These are phyloP conservation scores for Ceratosolen fusciceps DNA, from an alignment of 1,140 invertebrate genomes.

Conservation along the genomic window DNA sequence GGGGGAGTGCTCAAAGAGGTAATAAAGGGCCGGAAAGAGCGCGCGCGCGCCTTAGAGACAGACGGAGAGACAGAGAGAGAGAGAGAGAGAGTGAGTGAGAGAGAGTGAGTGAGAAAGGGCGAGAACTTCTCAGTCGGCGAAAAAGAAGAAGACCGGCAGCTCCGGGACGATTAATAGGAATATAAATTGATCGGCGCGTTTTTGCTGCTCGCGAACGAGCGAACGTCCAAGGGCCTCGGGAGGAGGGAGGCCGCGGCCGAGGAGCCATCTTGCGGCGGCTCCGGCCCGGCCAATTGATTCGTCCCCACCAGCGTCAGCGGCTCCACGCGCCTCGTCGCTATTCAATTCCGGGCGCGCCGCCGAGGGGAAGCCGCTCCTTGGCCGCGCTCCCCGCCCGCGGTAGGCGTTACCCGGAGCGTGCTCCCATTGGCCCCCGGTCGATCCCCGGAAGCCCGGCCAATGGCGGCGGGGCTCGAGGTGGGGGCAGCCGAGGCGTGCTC, in stretches of 20 bases:
- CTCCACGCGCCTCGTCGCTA: slow-evolving; percentile 45
- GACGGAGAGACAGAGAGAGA: neutral
- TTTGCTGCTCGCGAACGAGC: slow-evolving; percentile 17
- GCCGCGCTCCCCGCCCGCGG: neutral
- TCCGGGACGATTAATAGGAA: slow-evolving; percentile 36
- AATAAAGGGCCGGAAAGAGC: no score
- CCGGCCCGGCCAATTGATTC: slow-evolving; percentile 70
- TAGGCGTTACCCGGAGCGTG: slow-evolving; percentile 49
- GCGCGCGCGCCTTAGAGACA: neutral
- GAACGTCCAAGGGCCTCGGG: neutral
- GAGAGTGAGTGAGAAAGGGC: neutral
- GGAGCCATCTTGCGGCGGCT: slow-evolving; percentile 72
- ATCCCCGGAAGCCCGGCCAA: slow-evolving; percentile 40
- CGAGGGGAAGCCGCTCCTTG: slow-evolving; percentile 35
- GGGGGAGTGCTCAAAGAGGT: no score
- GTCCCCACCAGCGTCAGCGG: slow-evolving; percentile 58
- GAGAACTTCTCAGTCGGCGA: neutral
- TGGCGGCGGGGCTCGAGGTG: slow-evolving; percentile 26
- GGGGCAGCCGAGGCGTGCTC: slow-evolving; percentile 49
- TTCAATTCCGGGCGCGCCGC: slow-evolving; percentile 60
- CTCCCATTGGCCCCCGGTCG: slow-evolving; percentile 44
- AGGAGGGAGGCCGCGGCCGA: slow-evolving; percentile 53
- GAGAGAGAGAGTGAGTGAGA: neutral
- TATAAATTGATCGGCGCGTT: slow-evolving; percentile 44
- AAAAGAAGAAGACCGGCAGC: slow-evolving; percentile 3